Conservation (phyloP, 2,797 vertebrate genomes). For the Paedocypris micromegethes region DNA sequence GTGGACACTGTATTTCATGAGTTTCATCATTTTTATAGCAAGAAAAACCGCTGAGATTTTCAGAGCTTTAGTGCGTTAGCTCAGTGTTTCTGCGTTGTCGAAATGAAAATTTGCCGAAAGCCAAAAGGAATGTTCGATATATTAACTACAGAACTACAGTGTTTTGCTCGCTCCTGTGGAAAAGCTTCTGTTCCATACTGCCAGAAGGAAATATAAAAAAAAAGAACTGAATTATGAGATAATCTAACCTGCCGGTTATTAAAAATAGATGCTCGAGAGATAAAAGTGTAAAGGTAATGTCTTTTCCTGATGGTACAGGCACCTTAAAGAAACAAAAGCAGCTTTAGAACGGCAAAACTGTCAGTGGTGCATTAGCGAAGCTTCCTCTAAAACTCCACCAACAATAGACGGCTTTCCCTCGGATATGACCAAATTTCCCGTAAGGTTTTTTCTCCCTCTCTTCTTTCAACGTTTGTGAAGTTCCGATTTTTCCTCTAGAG, state of each 20-base stretch:
- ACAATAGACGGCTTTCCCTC: conserved; percentile 71
- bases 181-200: conserved; percentile 18
- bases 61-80: conserved; percentile 39
- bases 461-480: conserved; percentile 7
- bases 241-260: conserved; percentile 38
- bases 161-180: conserved; percentile 9
- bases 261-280: conserved; percentile 44
- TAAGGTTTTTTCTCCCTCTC: conserved; percentile 6
- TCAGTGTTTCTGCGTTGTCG: conserved; percentile 50
- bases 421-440: conserved; percentile 66
- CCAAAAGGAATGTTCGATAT: conserved; percentile 19
- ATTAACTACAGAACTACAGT: conserved; percentile 30
- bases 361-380: conserved; percentile 58
- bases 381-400: conserved; percentile 59
- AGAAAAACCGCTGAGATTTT: conserved; percentile 4
- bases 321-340: conserved; percentile 30
- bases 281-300: conserved; percentile 35
- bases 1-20: conserved; percentile 8
- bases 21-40: conserved; percentile 37
- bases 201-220: conserved; percentile 27
- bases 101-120: conserved; percentile 32
- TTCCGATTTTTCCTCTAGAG: not conserved
- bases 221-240: conserved; percentile 30
- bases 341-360: conserved; percentile 20
- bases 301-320: conserved; percentile 40